A percentile compares a stretch with the other conserved stretches of the same genome.
Evolutionary conservation across 2,113 vertebrate genomes (phyloP).

Genomic region (Pituophis catenifer): DNA sequence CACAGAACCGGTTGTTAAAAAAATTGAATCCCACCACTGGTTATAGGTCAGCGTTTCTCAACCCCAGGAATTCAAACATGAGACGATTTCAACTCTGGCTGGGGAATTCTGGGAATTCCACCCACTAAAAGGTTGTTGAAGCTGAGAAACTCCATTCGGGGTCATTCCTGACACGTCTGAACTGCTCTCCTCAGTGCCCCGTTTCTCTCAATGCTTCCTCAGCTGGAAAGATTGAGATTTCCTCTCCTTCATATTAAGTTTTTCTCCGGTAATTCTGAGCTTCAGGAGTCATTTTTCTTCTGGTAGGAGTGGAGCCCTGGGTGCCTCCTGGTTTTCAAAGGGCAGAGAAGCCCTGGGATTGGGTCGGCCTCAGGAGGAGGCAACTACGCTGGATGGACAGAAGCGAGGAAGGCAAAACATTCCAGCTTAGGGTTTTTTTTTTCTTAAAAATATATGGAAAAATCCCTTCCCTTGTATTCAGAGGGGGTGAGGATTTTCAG

Average conservation of each 20-base stretch:
- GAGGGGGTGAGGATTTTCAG: neutral
- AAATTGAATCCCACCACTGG: too few species aligned
- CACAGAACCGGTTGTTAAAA: too few species aligned
- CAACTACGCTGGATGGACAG: neutral
- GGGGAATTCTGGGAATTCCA: too few species aligned
- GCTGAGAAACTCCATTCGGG: neutral
- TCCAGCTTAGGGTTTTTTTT: neutral
- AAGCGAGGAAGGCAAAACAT: neutral
- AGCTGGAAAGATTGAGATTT: neutral
- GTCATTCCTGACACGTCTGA: neutral
- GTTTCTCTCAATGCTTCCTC: neutral
- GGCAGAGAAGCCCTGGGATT: neutral
- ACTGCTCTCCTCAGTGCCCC: neutral
- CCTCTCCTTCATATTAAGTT: neutral
- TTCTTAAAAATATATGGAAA: neutral
- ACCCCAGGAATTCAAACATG: too few species aligned
- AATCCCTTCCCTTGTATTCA: neutral
- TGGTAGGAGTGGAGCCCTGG: neutral
- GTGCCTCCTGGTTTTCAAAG: neutral
- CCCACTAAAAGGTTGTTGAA: too few species aligned
- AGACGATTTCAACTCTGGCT: too few species aligned
- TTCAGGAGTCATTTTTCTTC: neutral
- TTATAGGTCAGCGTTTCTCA: neutral
- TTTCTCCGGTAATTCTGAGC: neutral
- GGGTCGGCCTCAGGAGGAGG: neutral